Evolutionary conservation across 2,113 vertebrate species (phyloP).

Genomic region (Leuciscus idus): DNA sequence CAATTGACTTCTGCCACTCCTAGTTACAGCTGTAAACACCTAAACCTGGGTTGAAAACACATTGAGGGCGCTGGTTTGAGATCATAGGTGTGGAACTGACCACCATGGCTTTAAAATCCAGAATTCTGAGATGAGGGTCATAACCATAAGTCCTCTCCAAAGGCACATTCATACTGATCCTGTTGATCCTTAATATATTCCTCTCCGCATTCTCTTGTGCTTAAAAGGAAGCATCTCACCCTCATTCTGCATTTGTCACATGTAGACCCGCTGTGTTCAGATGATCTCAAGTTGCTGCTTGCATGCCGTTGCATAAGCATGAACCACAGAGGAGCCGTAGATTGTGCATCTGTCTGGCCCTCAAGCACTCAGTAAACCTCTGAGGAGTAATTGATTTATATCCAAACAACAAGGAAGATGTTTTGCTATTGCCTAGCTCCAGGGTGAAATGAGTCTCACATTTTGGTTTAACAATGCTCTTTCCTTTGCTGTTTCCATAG

Average conservation of each 20-base stretch:
- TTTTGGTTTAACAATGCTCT: neutral
- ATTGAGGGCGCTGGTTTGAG: neutral
- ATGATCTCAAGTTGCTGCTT: constrained; percentile 18
- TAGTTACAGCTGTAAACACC: constrained; percentile 27
- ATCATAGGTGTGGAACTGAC: constrained; percentile 10
- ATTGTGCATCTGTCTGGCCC: constrained; percentile 7
- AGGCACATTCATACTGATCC: neutral
- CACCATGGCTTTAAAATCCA: neutral
- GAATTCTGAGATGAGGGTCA: neutral
- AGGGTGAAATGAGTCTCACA: neutral
- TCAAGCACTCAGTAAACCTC: neutral
- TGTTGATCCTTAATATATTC: neutral
- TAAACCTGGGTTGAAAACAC: neutral
- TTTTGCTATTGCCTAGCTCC: neutral
- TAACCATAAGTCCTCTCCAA: constrained; percentile 11
- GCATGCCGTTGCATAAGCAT: constrained; percentile 10
- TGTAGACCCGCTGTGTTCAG: neutral
- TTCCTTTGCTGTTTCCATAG: neutral
- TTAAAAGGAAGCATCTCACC: neutral
- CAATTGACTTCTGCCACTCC: neutral
- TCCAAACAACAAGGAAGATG: constrained; percentile 30
- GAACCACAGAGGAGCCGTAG: neutral
- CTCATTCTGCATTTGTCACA: constrained; percentile 9
- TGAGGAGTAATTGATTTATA: constrained; percentile 51
- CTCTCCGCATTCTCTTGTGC: neutral